Percentiles rank a stretch among this genome's conserved stretches.
Conservation (phyloP, 2,113 vertebrate species). For the Harpagus bidentatus region DNA sequence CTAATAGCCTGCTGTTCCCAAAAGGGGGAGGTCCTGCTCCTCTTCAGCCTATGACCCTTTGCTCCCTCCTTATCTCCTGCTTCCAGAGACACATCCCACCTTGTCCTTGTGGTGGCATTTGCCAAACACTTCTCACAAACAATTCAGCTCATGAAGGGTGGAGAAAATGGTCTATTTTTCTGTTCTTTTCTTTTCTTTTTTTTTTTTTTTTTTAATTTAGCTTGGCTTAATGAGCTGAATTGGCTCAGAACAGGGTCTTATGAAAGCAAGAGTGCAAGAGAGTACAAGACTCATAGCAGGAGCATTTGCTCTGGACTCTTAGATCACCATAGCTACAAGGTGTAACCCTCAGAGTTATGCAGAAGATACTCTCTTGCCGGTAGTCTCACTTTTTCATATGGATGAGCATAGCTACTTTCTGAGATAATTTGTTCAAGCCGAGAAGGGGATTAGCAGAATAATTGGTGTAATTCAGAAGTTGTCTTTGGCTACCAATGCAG, state of each 20-base stretch:
- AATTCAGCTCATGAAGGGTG: not conserved
- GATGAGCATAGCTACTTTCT: not conserved
- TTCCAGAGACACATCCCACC: not conserved
- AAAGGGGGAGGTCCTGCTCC: not conserved
- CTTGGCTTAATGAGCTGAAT: not conserved
- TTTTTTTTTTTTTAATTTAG: not conserved
- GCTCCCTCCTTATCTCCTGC: not conserved
- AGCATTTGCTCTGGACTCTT: not conserved
- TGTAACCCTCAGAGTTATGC: not conserved
- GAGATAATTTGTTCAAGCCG: not conserved
- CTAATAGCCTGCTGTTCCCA: not conserved
- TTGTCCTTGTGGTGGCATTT: not conserved
- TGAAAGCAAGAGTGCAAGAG: not conserved
- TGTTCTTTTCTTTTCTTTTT: no score
- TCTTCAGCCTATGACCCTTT: not conserved
- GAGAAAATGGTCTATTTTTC: not conserved
- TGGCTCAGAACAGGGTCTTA: not conserved
- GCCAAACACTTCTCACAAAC: not conserved
- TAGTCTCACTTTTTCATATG: not conserved
- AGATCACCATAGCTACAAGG: not conserved
- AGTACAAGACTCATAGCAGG: not conserved
- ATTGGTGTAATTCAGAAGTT: not conserved
- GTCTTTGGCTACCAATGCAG: not conserved
- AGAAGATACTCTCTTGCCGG: not conserved
- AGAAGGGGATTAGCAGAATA: not conserved